Base-by-base conservation (phyloP, 2,797 vertebrate species). In the Anguilla marmorata region DNA sequence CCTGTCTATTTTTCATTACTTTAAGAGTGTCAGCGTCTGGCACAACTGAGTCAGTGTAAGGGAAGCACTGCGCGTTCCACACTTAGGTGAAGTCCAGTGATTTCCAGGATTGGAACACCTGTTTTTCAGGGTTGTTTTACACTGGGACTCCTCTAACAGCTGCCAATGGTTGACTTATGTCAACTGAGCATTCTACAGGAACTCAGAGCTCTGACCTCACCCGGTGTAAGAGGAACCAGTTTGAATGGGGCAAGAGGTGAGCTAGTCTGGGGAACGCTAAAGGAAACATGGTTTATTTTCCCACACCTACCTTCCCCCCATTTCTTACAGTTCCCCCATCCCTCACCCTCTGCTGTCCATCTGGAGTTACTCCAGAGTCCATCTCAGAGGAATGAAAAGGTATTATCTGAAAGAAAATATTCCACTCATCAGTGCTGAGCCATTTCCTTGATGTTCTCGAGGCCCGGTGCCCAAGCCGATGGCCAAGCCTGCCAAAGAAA, bases 401-500 rank as follows among this genome's bases (percentile, higher is more conserved):
- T 63, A 66, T 11, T 24, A 85, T 58, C 54, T 5, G 41, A 37
- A 84, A 79, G 30, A 87, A 86, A 74, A 88, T 85, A 80, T 45
- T 90, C 85, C 85, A 88, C 54, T 66, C 54, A 85, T 90, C 87
- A 86, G 63, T 85, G 45, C 54, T 54, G 84, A 79, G 48, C 27
- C 72, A 52, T 83, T 84, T 82, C 85, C 84, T 82, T 88, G 88
- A 66, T 80, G 72, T 89, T 87, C 84, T 86, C 76, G 84, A 54
- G 86, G 88, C 84, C 88, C 6, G 27, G 85, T 85, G 80, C 90
- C 88, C 87, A 48, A 90, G 90, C 54, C 89, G 88, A 86, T 89
- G 90, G 82, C 76, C 58, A 56, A 83, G 21, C 30, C 87, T 87
- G 90, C 90, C 92, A 92, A 91, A 90, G 89, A 91, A 87, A 88